phyloP scores from a whole-genome alignment of 2,888 invertebrate genomes.

The Dasypolia templi region DNA sequence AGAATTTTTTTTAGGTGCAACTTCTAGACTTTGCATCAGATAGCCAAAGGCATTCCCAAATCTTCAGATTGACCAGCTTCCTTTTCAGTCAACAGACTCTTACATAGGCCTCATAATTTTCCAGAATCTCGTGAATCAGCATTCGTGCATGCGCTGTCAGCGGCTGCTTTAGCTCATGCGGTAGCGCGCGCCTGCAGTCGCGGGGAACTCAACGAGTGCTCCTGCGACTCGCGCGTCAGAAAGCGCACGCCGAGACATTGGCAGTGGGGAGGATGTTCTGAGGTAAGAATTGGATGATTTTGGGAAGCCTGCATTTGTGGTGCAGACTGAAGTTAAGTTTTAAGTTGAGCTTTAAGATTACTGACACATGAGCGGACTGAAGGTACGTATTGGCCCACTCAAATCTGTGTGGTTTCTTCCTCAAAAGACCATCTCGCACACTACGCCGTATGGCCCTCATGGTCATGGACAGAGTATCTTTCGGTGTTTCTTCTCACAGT shows the following conservation, averaged over 20 bases:
- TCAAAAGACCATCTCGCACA: too few species aligned
- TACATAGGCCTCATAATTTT: not conserved
- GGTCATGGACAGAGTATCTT: too few species aligned
- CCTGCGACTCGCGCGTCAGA: constrained; percentile 95
- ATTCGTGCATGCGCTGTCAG: constrained; percentile 96
- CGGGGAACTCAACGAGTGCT: constrained; percentile 96
- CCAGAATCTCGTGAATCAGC: constrained; percentile 97
- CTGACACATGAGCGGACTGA: too few species aligned
- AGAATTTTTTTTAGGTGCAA: not conserved
- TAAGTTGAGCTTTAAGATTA: too few species aligned
- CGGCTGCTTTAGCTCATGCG: constrained; percentile 97
- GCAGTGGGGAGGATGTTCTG: constrained; percentile 99
- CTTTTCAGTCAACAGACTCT: not conserved
- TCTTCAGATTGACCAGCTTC: not conserved
- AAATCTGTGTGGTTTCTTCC: too few species aligned
- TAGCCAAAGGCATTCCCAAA: not conserved
- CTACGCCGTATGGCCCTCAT: too few species aligned
- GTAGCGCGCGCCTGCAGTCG: constrained; percentile 96
- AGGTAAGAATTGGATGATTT: constrained; percentile 87
- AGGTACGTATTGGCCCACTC: too few species aligned
- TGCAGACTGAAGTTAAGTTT: not conserved
- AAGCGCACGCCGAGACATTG: constrained; percentile 94
- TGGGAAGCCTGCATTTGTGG: not conserved
- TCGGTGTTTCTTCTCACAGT: too few species aligned
- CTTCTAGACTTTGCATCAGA: not conserved